Conservation (phyloP, 2,888 invertebrate species). For the Homarus gammarus region DNA sequence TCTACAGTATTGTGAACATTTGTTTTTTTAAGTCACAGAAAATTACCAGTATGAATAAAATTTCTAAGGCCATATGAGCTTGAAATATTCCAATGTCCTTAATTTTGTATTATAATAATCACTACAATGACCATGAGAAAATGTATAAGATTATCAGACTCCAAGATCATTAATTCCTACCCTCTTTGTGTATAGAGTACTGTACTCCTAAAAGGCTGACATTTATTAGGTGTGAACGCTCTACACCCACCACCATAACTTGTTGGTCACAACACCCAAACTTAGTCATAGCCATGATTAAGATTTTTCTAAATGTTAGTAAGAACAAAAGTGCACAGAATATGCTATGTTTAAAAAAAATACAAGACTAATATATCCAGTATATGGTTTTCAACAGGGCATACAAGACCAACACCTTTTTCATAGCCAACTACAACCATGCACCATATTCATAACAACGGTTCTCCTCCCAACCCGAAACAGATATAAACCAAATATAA, state of each 20-base stretch:
- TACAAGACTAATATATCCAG: constrained; percentile 5
- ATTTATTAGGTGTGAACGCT: constrained; percentile 15
- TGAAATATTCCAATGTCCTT: not conserved
- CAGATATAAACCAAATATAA: no score
- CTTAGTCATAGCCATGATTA: not conserved
- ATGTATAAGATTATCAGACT: not conserved
- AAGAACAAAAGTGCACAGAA: not conserved
- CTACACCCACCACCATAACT: constrained; percentile 28
- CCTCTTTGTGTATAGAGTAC: not conserved
- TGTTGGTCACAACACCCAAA: constrained; percentile 13
- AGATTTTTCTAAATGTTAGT: not conserved
- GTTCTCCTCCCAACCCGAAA: no score
- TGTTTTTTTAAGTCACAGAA: no score
- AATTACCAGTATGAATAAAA: no score
- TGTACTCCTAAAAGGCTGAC: not conserved
- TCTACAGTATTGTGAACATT: no score
- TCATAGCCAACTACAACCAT: constrained; percentile 13
- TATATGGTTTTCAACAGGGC: not conserved
- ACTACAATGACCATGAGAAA: not conserved
- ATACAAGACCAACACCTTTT: not conserved
- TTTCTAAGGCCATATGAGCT: no score
- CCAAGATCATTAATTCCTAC: not conserved
- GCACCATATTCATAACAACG: constrained; percentile 7
- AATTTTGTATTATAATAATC: not conserved
- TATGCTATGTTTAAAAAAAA: constrained; percentile 26